These are phyloP conservation scores for Habrosyne pyritoides DNA, from an alignment of 2,888 invertebrate genomes.

Conservation along the genomic window DNA sequence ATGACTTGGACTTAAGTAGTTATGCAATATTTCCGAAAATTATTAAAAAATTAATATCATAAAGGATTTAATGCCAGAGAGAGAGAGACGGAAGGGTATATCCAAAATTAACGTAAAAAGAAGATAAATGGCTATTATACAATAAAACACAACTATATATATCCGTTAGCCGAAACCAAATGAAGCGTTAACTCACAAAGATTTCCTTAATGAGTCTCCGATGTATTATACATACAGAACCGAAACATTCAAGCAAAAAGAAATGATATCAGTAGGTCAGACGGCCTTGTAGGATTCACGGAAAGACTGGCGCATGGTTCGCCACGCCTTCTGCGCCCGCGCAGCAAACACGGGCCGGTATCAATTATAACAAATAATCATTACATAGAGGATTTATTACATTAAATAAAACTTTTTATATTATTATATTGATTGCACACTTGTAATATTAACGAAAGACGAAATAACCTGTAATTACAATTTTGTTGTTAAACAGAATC, in stretches of 20 bases:
- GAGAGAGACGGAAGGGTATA: no score
- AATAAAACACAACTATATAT: neutral
- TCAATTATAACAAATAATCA: slow-evolving; percentile 4
- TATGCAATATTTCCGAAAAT: no score
- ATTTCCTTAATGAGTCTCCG: neutral
- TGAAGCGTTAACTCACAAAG: neutral
- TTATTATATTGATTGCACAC: neutral
- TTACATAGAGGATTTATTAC: neutral
- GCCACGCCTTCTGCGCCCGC: slow-evolving; percentile 45
- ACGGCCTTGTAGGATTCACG: slow-evolving; percentile 63
- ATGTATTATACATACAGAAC: neutral
- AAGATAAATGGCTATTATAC: neutral
- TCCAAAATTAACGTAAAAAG: neutral
- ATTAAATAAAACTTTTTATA: neutral
- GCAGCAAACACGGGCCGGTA: slow-evolving; percentile 14
- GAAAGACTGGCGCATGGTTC: slow-evolving; percentile 54
- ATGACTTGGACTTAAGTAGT: no score
- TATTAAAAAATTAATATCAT: no score
- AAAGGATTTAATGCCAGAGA: no score
- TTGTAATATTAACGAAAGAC: neutral
- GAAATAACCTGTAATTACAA: neutral
- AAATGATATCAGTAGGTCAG: slow-evolving; percentile 65
- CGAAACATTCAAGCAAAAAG: slow-evolving; percentile 22
- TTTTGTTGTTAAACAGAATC: neutral
- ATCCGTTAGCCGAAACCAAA: neutral